phyloP scores from a whole-genome alignment of 1,140 invertebrate species.

The Drosophila takahashii region DNA sequence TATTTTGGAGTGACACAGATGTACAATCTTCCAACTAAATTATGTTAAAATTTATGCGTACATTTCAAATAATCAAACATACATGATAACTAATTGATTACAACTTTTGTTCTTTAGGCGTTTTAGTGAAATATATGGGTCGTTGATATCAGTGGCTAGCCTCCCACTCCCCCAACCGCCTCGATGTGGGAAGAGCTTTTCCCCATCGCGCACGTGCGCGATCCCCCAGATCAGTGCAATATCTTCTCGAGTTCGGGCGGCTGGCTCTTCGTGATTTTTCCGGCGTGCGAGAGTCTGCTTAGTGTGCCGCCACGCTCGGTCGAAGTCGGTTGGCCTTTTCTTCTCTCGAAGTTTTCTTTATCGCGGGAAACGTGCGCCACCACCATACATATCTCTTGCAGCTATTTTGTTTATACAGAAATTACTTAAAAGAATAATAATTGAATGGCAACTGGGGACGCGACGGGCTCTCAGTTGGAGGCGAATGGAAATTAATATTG shows the following conservation, averaged over 20 bases:
- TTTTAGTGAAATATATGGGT: no score
- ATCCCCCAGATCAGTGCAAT: conserved; percentile 21
- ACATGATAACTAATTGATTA: background rate
- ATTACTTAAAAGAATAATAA: conserved; percentile 67
- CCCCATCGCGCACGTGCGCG: conserved; percentile 30
- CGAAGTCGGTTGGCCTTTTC: conserved; percentile 50
- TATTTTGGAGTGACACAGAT: no score
- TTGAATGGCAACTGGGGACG: conserved; percentile 53
- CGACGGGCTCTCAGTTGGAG: conserved; percentile 20
- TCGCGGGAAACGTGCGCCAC: conserved; percentile 57
- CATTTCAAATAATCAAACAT: no score
- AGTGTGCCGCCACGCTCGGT: conserved; percentile 59
- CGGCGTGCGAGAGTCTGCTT: conserved; percentile 48
- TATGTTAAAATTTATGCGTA: no score
- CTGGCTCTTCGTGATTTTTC: conserved; percentile 31
- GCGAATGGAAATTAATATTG: conserved; percentile 29
- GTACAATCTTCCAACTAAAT: no score
- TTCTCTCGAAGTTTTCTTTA: conserved; percentile 31
- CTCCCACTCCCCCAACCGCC: background rate
- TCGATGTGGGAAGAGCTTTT: conserved; percentile 21
- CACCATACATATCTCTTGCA: conserved; percentile 10
- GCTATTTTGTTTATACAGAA: conserved; percentile 65
- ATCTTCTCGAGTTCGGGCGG: conserved; percentile 31
- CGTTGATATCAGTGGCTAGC: background rate
- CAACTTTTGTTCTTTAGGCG: background rate